phyloP scores from a whole-genome alignment of 2,797 vertebrate species.

The Propithecus perrieri region DNA sequence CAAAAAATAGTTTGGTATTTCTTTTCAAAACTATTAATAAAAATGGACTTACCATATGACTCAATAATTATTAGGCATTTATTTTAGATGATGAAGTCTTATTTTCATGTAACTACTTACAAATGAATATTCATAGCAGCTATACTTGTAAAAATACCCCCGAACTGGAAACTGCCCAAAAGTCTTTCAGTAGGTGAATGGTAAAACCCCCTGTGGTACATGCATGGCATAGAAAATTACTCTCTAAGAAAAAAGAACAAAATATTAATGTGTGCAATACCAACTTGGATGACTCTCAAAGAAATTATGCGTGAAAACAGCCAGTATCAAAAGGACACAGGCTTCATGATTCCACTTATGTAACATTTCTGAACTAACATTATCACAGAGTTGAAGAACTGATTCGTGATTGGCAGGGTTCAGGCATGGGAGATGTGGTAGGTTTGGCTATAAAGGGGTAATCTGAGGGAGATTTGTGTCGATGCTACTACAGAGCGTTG shows the following conservation, averaged over 20 bases:
- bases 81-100: neutral
- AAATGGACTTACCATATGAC: neutral
- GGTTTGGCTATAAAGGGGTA: neutral
- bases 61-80: neutral
- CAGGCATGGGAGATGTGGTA: accelerated
- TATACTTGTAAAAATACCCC: neutral
- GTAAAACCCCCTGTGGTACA: too few relatives aligned
- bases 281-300: neutral
- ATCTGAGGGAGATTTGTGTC: neutral
- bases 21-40: neutral
- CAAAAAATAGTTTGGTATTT: neutral
- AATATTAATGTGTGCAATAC: too few relatives aligned
- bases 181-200: neutral
- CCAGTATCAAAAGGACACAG: neutral
- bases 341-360: neutral
- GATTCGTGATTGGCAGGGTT: too few relatives aligned
- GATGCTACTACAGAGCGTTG: neutral
- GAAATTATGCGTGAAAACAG: neutral
- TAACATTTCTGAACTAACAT: neutral
- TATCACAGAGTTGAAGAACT: too few relatives aligned
- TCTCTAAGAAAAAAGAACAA: neutral
- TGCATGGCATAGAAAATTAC: neutral
- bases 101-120: neutral
- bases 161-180: neutral
- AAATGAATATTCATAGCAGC: neutral